Conservation (phyloP, 2,113 vertebrate species). For the Melanerpes aurifrons region DNA sequence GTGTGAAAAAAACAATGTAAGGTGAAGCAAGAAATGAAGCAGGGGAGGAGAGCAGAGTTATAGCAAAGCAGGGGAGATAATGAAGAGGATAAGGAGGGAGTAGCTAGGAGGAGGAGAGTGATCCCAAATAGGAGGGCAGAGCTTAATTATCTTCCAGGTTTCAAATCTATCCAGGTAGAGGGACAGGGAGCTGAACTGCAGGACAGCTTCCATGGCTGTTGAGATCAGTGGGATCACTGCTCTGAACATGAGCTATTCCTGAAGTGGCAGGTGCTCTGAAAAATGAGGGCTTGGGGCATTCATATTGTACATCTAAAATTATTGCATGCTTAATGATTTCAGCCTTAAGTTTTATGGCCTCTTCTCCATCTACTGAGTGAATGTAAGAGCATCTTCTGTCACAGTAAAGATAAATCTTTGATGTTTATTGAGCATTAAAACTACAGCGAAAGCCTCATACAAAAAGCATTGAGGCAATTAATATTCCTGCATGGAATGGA, state of each 20-base stretch:
- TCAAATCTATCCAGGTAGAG: not conserved
- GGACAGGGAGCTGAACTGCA: not conserved
- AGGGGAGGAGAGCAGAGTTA: not conserved
- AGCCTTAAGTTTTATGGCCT: conserved; percentile 58
- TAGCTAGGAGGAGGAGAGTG: not conserved
- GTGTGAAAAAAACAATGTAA: not conserved
- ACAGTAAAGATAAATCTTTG: conserved; percentile 63
- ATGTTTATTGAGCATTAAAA: conserved; percentile 63
- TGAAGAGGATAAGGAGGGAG: not conserved
- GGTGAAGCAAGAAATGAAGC: not conserved
- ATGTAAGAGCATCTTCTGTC: conserved; percentile 53
- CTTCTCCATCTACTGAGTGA: conserved; percentile 34
- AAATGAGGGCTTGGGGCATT: conserved; percentile 20
- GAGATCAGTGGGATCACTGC: not conserved
- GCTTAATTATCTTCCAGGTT: not conserved
- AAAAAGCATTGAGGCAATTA: conserved; percentile 58
- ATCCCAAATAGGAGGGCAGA: not conserved
- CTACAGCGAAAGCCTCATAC: conserved; percentile 37
- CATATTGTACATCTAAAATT: conserved; percentile 25
- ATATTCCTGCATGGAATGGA: conserved; percentile 38
- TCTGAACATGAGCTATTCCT: not conserved
- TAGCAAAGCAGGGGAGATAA: not conserved
- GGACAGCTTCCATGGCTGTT: not conserved
- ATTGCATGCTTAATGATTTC: conserved; percentile 44
- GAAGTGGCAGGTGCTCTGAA: not conserved